Base-by-base conservation (phyloP, 1,140 invertebrate species). In the Magallana angulata region DNA sequence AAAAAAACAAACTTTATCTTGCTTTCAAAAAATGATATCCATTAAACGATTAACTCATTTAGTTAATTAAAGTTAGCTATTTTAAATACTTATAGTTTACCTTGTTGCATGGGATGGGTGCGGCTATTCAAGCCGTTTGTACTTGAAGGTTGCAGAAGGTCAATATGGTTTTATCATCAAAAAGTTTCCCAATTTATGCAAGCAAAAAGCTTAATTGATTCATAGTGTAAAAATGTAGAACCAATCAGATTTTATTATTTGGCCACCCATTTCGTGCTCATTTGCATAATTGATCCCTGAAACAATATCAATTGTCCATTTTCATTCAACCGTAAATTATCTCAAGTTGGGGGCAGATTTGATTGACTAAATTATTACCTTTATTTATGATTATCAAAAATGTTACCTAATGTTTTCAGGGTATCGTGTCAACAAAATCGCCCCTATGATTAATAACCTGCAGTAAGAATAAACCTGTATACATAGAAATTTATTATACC, bases 301-400 rank as follows among this genome's bases (percentile, higher is more conserved):
- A 76, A 76, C 68, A 76, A 76, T 76, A 76, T 76, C 68, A 76
- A 76, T 76, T 76, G 68, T 76, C 68, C 68, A 76, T 76, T 76
- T 30, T 76, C 68, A 76, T 76, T 76, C 68, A 76, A 76, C 68
- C 68, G 68, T 76, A 76, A 36, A 76, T 30, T 76, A 76, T 36
- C 68, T 76, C 12, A 30, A 76, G 30, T 11, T 36, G 7, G 7
- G 68, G 68, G 68, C 68, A 30, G 68, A 76, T 76, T 12, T 76
- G 68, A 76, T 36, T 24, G 24, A 30, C 1, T 36, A 30, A 76
- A 30, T 68, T 68, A 24, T 68, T 18, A 8, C 68, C 24, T 30
- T 76, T 30, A 76, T 76, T 76, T 76, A 76, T 36, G 68, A 24
- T 24, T 76, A 76, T 76, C 68, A 76, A 30, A 30, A 48, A 76